Conservation (phyloP, 2,888 invertebrate species). For the Syrista parreyssii region DNA sequence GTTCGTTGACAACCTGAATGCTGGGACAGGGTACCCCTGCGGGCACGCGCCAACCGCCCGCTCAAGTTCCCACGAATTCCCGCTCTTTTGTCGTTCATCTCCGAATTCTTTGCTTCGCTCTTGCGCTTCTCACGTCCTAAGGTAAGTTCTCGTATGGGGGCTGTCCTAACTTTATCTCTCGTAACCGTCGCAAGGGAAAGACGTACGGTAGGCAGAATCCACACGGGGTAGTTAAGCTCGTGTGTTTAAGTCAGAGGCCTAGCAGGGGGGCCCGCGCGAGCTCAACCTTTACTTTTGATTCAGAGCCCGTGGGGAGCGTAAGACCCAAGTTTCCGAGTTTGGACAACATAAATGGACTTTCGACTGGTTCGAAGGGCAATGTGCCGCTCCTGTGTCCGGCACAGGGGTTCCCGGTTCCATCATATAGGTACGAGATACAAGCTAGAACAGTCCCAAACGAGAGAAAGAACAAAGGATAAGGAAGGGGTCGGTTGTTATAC, state of each 20-base stretch:
- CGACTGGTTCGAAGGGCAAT: conserved; percentile 58
- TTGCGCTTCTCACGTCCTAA: conserved; percentile 25
- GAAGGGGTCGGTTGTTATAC: not conserved
- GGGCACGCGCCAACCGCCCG: conserved; percentile 63
- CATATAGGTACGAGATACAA: conserved; percentile 22
- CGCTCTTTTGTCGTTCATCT: conserved; percentile 15
- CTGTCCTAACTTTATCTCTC: not conserved
- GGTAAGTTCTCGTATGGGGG: conserved; percentile 22
- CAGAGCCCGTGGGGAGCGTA: conserved; percentile 77
- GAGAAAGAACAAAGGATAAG: not conserved
- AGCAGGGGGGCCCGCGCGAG: conserved; percentile 22
- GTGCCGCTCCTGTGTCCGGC: conserved; percentile 75
- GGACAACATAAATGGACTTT: conserved; percentile 32
- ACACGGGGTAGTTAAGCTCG: not conserved
- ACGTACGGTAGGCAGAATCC: not conserved
- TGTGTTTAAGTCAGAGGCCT: conserved; percentile 11
- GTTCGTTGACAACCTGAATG: conserved; percentile 84
- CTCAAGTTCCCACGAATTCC: conserved; percentile 27
- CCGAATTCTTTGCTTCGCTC: conserved; percentile 22
- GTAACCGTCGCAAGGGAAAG: conserved; percentile 17
- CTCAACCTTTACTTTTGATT: conserved; percentile 15
- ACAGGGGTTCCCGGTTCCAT: conserved; percentile 73
- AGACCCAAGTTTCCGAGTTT: conserved; percentile 70
- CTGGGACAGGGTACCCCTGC: conserved; percentile 98
- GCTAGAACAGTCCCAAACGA: not conserved